phyloP scores from a whole-genome alignment of 1,140 invertebrate species.

The Venturia canescens region DNA sequence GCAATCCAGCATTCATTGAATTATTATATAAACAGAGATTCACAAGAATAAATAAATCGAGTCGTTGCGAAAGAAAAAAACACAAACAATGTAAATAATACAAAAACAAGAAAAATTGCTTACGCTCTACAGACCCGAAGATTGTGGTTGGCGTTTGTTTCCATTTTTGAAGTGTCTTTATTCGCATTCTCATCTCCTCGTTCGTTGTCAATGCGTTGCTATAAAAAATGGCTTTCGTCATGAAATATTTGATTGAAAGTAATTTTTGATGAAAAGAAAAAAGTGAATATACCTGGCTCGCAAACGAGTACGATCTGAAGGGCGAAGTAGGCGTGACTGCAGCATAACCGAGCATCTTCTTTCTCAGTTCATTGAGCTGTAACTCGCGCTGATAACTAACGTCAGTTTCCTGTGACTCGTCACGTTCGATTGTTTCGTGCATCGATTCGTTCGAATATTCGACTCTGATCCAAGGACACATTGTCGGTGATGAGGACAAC shows the following conservation, averaged over 20 bases:
- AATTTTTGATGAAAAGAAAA: neutral
- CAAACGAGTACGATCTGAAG: constrained; percentile 32
- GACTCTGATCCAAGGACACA: constrained; percentile 70
- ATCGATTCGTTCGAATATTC: constrained; percentile 67
- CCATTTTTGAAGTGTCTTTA: neutral
- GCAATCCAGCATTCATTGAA: too few relatives aligned
- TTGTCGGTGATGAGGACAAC: constrained; percentile 63
- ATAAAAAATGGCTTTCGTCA: neutral
- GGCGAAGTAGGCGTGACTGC: constrained; percentile 53
- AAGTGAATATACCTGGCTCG: constrained; percentile 13
- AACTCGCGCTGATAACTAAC: constrained; percentile 68
- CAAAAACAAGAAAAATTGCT: neutral
- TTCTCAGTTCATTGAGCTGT: constrained; percentile 67
- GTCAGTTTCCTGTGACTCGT: constrained; percentile 64
- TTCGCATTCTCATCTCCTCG: neutral
- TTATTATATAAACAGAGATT: too few relatives aligned
- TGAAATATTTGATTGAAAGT: too few relatives aligned
- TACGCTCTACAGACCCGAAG: neutral
- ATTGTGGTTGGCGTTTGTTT: neutral
- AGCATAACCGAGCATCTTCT: constrained; percentile 62
- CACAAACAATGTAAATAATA: neutral
- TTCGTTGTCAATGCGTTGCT: neutral
- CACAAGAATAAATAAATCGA: neutral
- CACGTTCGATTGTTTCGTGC: constrained; percentile 51
- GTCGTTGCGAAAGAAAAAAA: neutral